A percentile compares a stretch with the other conserved stretches of the same genome.
phyloP scores from a whole-genome alignment of 1,140 invertebrate genomes.

The Anoplolepis gracilipes region DNA sequence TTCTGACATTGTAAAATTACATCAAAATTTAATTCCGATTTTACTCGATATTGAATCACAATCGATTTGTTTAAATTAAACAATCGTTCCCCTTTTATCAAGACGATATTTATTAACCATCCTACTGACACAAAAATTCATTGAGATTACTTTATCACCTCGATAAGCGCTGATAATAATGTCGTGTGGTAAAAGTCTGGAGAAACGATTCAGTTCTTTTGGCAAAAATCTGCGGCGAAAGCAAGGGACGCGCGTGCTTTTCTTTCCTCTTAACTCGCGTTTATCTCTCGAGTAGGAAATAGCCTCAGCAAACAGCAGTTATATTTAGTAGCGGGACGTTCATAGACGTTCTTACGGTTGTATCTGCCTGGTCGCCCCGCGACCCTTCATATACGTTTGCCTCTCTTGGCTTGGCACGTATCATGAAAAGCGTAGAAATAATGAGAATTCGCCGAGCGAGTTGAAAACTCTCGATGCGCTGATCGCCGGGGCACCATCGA shows the following conservation, averaged over 20 bases:
- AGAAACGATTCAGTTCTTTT: not conserved
- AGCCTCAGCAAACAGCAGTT: conserved; percentile 62
- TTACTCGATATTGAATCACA: not conserved
- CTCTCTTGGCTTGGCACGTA: not conserved
- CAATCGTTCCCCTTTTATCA: not conserved
- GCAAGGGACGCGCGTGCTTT: not conserved
- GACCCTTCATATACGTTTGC: not conserved
- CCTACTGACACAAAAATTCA: not conserved
- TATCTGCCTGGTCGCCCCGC: conserved; percentile 38
- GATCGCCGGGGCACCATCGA: not conserved
- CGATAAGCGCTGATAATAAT: not conserved
- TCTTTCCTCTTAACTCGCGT: conserved; percentile 47
- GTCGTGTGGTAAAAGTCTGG: not conserved
- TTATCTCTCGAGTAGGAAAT: conserved; percentile 73
- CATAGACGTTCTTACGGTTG: conserved; percentile 28
- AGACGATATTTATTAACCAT: too few relatives aligned
- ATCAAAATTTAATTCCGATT: not conserved
- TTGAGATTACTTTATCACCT: not conserved
- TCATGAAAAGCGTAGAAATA: not conserved
- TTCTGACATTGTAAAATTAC: not conserved
- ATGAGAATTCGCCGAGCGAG: not conserved
- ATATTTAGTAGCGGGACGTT: conserved; percentile 67
- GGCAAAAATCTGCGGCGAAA: not conserved
- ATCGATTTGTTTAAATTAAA: not conserved
- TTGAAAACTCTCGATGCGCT: not conserved